phyloP scores from a whole-genome alignment of 2,797 vertebrate genomes.

The Poeciliopsis presidionis region DNA sequence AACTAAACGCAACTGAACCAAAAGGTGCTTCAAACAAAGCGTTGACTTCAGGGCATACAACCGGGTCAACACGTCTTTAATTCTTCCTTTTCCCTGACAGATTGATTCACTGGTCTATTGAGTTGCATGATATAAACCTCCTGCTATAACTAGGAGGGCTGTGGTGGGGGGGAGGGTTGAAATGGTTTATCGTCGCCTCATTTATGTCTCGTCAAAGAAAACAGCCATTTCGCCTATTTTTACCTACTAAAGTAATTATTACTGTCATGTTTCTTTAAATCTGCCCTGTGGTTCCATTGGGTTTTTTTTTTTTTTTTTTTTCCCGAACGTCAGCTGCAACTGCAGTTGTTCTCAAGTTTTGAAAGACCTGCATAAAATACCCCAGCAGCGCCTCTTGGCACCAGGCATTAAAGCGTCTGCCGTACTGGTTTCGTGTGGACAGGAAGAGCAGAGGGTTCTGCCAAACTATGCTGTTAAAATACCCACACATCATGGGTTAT shows the following conservation, averaged over 20 bases:
- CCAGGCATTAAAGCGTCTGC: slow-evolving; percentile 51
- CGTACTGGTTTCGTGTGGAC: slow-evolving; percentile 57
- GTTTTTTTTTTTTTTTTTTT: background rate
- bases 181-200: background rate
- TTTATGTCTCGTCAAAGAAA: background rate
- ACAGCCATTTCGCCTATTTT: background rate
- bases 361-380: background rate
- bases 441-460: slow-evolving; percentile 54
- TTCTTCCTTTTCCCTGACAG: background rate
- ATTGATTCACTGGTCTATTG: background rate
- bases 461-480: slow-evolving; percentile 55
- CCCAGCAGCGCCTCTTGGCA: slow-evolving; percentile 42
- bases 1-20: background rate
- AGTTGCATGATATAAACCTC: background rate
- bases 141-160: background rate
- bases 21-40: background rate
- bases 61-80: background rate
- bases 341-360: background rate
- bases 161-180: background rate
- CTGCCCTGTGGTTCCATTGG: background rate
- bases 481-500: slow-evolving; percentile 49
- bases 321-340: background rate
- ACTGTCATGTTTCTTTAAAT: slow-evolving; percentile 2
- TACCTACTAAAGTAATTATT: background rate
- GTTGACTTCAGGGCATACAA: background rate